Evolutionary conservation across 23 tunicate species (phyloP), one percentile per base, ranked within the genome.

Genomic region (Ascidia mentula): DNA sequence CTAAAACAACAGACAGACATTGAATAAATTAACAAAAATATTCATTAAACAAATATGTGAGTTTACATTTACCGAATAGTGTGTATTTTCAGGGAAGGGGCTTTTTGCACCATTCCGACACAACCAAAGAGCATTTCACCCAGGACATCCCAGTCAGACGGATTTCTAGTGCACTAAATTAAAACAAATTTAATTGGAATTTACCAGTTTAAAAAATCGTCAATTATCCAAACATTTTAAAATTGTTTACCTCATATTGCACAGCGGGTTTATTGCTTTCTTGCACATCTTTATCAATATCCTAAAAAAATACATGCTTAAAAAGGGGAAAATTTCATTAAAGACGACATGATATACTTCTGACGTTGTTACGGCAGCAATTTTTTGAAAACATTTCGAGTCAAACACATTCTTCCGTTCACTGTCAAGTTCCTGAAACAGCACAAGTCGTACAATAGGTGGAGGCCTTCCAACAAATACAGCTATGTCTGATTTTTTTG

Each of bases 51-150:
- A 53, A 53, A 53, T 3, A 45, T 2, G 3, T 18, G 22, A 32
- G 9, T 18, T 33, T 15, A 13, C 18, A 75, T 85, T 73, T 76
- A 90, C 96, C 70, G 85, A 7, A 90, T 90, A 46, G 36, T 33
- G 61, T 90, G 96, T 9, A 90, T 85, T 76, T 90, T 90, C 24
- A 90, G 71, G 15, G 95, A 89, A 0, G 96, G 77, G 13, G 89
- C 96, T 65, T 88, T 83, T 70, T 88, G 89, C 24, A 85, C 89
- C 86, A 81, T 85, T 40, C 96, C 96, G 8, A 90, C 96, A 20
- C 86, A 79, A 20, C 96, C 96, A 71, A 90, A 90, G 46, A 90
- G 75, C 96, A 90, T 90, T 37, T 90, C 96, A 18, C 89, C 81
- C 34, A 90, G 46, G 69, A 85, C 69, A 45, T 78, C 77, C 53